These are phyloP conservation scores for Turritopsis rubra DNA, from an alignment of 30 jellyfish, hydroid and myxozoan genomes.

Conservation along the genomic window DNA sequence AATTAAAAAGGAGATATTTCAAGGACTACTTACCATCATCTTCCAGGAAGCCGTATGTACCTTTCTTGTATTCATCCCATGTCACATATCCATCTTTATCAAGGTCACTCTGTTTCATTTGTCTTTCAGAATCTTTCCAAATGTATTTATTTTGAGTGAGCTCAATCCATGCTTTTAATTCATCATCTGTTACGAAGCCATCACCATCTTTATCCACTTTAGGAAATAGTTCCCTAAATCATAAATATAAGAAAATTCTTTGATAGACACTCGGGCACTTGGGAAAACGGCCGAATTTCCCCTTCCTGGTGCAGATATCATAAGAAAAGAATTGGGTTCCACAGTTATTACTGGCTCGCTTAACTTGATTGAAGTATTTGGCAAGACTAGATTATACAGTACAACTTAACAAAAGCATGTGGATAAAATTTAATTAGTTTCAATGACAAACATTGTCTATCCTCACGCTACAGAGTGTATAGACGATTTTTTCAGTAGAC, in stretches of 20 bases:
- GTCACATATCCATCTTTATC: constrained; percentile 64
- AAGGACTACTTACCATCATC: constrained; percentile 31
- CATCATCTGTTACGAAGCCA: constrained; percentile 83
- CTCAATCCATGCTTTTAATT: constrained; percentile 75
- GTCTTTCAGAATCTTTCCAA: constrained; percentile 66
- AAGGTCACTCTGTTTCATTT: constrained; percentile 55
- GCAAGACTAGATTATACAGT: too few species aligned
- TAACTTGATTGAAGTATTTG: too few species aligned
- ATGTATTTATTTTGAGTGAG: constrained; percentile 77
- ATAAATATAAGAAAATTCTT: background rate
- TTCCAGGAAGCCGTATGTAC: constrained; percentile 72
- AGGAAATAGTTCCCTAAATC: constrained; percentile 52
- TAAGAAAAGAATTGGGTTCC: background rate
- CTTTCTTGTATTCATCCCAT: constrained; percentile 74
- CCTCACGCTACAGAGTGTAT: too few species aligned
- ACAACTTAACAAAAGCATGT: too few species aligned
- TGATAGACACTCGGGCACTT: background rate
- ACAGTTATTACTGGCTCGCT: too few species aligned
- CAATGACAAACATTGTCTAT: too few species aligned
- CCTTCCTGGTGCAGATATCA: too few species aligned
- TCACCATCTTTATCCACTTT: constrained; percentile 74
- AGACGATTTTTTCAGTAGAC: too few species aligned
- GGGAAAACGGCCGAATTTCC: background rate
- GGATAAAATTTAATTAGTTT: too few species aligned
- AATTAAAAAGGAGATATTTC: too few species aligned